phyloP scores from a whole-genome alignment of 2,113 vertebrate genomes.

The Apeltes quadracus region DNA sequence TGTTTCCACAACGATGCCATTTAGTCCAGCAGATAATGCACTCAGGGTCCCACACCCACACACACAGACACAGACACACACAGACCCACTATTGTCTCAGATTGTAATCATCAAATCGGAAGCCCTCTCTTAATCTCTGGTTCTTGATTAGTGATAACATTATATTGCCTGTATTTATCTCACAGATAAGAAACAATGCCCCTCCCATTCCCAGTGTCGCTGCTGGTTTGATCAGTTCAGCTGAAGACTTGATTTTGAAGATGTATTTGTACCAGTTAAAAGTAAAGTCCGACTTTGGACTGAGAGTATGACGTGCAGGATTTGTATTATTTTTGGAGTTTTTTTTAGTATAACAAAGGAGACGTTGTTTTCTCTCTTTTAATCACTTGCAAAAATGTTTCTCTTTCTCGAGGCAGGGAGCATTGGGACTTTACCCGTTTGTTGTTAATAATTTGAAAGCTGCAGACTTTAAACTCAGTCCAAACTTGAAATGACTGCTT shows the following conservation, averaged over 20 bases:
- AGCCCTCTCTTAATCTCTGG: background rate
- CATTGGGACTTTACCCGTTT: no score
- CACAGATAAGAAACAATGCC: background rate
- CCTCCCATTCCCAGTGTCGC: background rate
- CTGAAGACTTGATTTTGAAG: background rate
- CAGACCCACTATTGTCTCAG: conserved; percentile 4
- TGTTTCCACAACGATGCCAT: conserved; percentile 38
- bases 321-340: no score
- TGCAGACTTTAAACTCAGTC: no score
- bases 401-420: no score
- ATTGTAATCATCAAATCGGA: background rate
- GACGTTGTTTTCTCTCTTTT: no score
- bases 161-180: background rate
- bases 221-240: background rate
- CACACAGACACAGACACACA: background rate
- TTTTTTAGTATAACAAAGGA: no score
- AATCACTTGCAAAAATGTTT: no score
- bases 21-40: conserved; percentile 33
- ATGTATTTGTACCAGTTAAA: no score
- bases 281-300: no score
- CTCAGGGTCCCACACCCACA: conserved; percentile 1
- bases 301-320: no score
- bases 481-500: no score
- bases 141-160: background rate
- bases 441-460: no score